Evolutionary conservation across 2,797 vertebrate genomes (phyloP), one percentile per base, ranked within the genome.

Genomic region (Ptychadena robeensis): DNA sequence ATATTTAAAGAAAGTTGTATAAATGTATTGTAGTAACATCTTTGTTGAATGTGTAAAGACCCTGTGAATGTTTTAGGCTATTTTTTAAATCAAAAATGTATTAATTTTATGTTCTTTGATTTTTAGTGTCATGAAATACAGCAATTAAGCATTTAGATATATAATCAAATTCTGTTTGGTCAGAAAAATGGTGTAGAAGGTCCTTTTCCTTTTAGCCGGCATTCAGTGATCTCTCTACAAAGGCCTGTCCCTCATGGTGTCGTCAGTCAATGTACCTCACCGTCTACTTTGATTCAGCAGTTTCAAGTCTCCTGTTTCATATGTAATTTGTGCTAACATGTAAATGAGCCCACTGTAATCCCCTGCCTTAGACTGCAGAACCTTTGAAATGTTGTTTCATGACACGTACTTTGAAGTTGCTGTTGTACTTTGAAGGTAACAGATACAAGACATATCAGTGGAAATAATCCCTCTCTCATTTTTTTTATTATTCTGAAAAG

Each of bases 381-480:
- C 68, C 40, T 63, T 74, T 74, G 40, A 74, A 74, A 68, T 73
- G 70, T 81, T 81, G 59, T 81, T 67, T 73, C 40, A 81, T 67
- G 71, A 74, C 63, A 35, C 28, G 15, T 14, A 44, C 80, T 81
- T 81, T 81, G 80, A 81, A 67, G 71, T 67, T 22, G 32, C n/a
- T 74, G 25, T 81, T 74, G 80, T 81, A 73, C 69, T 81, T 73
- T 81, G 79, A 81, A 65, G 70, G 71, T 73, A 59, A 59, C 44
- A 65, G 59, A 61, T 75, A 64, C 34, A 40, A 25, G n/a, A 64
- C 25, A 25, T 61, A 25, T 37, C 32, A 18, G 7, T 37, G 73
- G 27, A 34, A 64, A 64, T 25, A 28, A 18, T 53, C 10, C 59
- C 9, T 75, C 1, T 11, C 12, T 44, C 11, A 44, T 44, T 53